Conservation (phyloP, 2,113 vertebrate genomes). For the Chaetura pelagica region DNA sequence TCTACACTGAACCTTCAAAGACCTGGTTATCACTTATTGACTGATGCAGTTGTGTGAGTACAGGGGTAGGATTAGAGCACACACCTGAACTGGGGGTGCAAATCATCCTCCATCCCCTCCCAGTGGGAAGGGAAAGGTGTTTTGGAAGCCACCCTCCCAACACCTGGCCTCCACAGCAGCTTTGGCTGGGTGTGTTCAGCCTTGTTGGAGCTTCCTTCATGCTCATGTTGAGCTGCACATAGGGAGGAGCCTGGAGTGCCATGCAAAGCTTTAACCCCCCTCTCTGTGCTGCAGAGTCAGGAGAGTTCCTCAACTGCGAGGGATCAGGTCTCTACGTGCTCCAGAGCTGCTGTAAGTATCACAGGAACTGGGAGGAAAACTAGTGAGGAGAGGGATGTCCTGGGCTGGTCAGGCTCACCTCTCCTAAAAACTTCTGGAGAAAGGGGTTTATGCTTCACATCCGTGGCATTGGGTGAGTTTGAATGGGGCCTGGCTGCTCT, state of each 20-base stretch:
- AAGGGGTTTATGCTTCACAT: not conserved
- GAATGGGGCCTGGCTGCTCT: not conserved
- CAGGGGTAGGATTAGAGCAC: not conserved
- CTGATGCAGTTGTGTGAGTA: not conserved
- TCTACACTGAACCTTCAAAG: accelerated
- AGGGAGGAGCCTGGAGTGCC: not conserved
- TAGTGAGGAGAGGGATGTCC: not conserved
- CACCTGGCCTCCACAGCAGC: accelerated
- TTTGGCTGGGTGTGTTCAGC: not conserved
- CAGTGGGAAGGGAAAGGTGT: not conserved
- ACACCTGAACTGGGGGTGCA: accelerated
- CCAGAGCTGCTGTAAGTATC: conserved; percentile 95
- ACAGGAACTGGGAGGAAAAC: not conserved
- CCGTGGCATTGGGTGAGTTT: not conserved
- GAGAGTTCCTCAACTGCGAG: conserved; percentile 98
- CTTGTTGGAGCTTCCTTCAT: accelerated
- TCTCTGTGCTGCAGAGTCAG: conserved; percentile 84
- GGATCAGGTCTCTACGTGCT: conserved; percentile 96
- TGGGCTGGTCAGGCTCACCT: not conserved
- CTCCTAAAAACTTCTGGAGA: not conserved
- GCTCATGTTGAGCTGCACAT: accelerated
- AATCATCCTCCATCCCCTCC: not conserved
- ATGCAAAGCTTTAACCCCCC: not conserved
- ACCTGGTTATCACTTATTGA: not conserved
- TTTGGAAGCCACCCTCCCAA: not conserved